phyloP scores from a whole-genome alignment of 2,888 invertebrate species.

The Sesamia inferens region DNA sequence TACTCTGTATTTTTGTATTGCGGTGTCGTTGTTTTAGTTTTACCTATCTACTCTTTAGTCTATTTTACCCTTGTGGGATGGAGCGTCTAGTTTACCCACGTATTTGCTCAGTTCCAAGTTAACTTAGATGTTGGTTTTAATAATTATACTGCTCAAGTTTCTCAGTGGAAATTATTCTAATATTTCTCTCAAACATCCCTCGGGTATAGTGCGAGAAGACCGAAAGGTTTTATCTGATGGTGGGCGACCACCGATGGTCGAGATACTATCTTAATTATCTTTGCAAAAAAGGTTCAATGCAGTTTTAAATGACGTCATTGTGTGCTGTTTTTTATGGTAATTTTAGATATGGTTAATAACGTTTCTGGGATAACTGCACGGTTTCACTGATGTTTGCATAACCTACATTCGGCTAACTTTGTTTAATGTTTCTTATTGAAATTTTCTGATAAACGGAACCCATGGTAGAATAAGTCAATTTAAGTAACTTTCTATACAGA shows the following conservation, averaged over 20 bases:
- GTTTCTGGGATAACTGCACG: constrained; percentile 9
- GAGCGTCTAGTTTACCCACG: constrained; percentile 40
- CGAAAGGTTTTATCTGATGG: constrained; percentile 12
- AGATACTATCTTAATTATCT: constrained; percentile 13
- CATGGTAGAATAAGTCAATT: background rate
- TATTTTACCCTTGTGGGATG: constrained; percentile 49
- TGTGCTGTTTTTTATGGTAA: constrained; percentile 21
- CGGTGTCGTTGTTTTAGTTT: constrained; percentile 52
- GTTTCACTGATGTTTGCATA: constrained; percentile 23
- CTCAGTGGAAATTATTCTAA: constrained; percentile 36
- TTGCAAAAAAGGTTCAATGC: constrained; percentile 15
- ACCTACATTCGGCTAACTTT: constrained; percentile 21
- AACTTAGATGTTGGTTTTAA: constrained; percentile 38
- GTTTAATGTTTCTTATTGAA: constrained; percentile 24
- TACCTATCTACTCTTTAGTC: constrained; percentile 49
- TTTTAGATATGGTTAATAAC: constrained; percentile 39
- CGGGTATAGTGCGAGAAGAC: constrained; percentile 6
- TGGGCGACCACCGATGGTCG: background rate
- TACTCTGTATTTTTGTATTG: constrained; percentile 62
- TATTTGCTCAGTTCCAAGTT: constrained; percentile 27
- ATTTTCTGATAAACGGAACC: constrained; percentile 28
- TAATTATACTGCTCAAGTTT: constrained; percentile 48
- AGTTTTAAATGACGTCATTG: constrained; percentile 18
- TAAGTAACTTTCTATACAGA: background rate
- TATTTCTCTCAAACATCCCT: constrained; percentile 20